phyloP scores from a whole-genome alignment of 2,797 vertebrate species.

The Sebastes hubbsi region DNA sequence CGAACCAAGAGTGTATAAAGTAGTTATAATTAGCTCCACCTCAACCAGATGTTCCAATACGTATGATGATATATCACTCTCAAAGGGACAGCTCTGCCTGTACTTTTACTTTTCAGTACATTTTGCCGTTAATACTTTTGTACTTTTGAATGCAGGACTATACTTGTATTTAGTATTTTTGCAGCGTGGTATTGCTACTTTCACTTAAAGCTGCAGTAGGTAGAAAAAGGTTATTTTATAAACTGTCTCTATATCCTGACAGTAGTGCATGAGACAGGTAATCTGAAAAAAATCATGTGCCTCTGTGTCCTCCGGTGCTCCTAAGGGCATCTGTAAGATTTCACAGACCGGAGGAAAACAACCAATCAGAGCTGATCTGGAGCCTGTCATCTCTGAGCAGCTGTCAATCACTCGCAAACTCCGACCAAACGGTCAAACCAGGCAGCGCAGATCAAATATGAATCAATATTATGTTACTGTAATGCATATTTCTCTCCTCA shows the following conservation, averaged over 20 bases:
- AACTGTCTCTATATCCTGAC: background rate
- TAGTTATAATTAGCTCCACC: background rate
- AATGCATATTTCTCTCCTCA: too few relatives aligned
- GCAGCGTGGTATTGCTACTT: background rate
- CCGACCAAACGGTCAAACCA: too few relatives aligned
- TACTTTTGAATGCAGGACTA: background rate
- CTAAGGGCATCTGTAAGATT: too few relatives aligned
- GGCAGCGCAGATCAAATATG: too few relatives aligned
- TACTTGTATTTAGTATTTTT: background rate
- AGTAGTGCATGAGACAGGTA: background rate
- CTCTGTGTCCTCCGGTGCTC: too few relatives aligned
- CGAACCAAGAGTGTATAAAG: background rate
- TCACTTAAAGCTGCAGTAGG: background rate
- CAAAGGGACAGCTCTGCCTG: background rate
- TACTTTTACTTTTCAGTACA: background rate
- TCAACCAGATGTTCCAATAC: background rate
- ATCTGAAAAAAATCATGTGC: too few relatives aligned
- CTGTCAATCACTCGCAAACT: too few relatives aligned
- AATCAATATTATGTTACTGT: too few relatives aligned
- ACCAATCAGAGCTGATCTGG: too few relatives aligned
- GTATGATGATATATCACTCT: background rate
- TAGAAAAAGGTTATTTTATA: background rate
- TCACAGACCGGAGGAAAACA: too few relatives aligned
- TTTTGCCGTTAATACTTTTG: background rate
- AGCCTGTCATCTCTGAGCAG: too few relatives aligned